A percentile compares a stretch with the other conserved stretches of the same genome.
Evolutionary conservation across 2,888 invertebrate species (phyloP).

Genomic region (Leptopilina drosophilae): DNA sequence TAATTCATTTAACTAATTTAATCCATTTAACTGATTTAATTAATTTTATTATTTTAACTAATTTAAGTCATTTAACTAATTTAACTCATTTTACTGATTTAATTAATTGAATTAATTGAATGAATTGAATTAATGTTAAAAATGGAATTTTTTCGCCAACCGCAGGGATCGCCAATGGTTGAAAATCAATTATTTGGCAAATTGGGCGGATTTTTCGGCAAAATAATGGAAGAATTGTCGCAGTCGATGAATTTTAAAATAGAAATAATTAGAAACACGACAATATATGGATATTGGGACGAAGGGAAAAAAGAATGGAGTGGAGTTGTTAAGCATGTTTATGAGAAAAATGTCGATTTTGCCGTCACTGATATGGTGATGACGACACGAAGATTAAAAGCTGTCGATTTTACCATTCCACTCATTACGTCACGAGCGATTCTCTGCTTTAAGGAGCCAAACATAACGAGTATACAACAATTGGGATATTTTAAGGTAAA

Average conservation of each 20-base stretch:
- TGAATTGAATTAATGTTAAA: too few relatives aligned
- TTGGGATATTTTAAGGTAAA: slow-evolving; percentile 30
- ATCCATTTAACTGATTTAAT: too few relatives aligned
- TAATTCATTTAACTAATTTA: too few relatives aligned
- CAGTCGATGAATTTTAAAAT: slow-evolving; percentile 57
- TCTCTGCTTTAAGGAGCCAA: slow-evolving; percentile 55
- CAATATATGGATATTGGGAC: slow-evolving; percentile 55
- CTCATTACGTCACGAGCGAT: slow-evolving; percentile 52
- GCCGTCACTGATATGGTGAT: slow-evolving; percentile 56
- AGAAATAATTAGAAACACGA: not conserved
- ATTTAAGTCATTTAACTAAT: too few relatives aligned
- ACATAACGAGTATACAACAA: slow-evolving; percentile 18
- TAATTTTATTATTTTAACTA: too few relatives aligned
- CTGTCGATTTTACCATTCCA: slow-evolving; percentile 63
- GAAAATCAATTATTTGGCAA: not conserved
- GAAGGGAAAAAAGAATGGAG: slow-evolving; percentile 54
- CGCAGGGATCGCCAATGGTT: slow-evolving; percentile 23
- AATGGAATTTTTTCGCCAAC: not conserved
- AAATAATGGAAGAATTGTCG: slow-evolving; percentile 20
- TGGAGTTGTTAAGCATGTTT: slow-evolving; percentile 57
- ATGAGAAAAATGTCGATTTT: slow-evolving; percentile 56
- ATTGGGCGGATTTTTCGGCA: slow-evolving; percentile 11
- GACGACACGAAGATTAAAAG: slow-evolving; percentile 51
- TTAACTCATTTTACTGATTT: too few relatives aligned
- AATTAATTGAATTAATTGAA: too few relatives aligned